Evolutionary conservation across 1,140 invertebrate genomes (phyloP), one percentile per base, ranked within the genome.

Genomic region (Aethina tumida): DNA sequence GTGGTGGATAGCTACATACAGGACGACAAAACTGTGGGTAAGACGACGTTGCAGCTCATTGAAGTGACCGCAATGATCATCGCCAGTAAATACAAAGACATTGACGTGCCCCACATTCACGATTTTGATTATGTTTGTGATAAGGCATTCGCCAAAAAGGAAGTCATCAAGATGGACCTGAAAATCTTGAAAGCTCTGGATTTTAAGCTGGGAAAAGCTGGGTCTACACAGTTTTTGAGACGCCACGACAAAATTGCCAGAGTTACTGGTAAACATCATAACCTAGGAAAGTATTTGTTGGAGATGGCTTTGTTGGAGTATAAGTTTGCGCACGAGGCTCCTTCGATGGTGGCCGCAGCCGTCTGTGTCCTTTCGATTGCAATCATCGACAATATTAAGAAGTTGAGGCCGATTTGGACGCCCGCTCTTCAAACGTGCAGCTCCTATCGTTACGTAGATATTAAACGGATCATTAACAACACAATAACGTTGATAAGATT

Each of bases 51-150:
- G 19, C 93, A 97, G 62, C 64, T 97, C 20, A 84, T 95, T 19
- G 93, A 92, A 1, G 80, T 92, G 1, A 81, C 90, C 2, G 79
- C 87, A 1, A 78, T 97, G 74, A 84, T 91, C 47, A 79, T 97
- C 41, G 91, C 93, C 8, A 80, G 81, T 47, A 97, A 97, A 61
- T 97, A 92, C 56, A 93, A 97, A 65, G 94, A 97, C 67, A 87
- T 94, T 56, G 88, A 84, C 52, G 73, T 82, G 4, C 90, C 92
- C 3, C 83, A 88, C 36, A 74, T 95, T 18, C 66, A 64, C 2
- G 92, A 97, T 61, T 96, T 94, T 68, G 80, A 90, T 6, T 93
- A 84, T 53, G 86, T 97, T 24, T 87, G 89, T 10, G 91, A 93
- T 62, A 79, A 91, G 60, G 79, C 43, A 7, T 45, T 35, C 29